These are phyloP conservation scores for Rachycentron canadum DNA, from an alignment of 2,797 vertebrate species.

Conservation along the genomic window DNA sequence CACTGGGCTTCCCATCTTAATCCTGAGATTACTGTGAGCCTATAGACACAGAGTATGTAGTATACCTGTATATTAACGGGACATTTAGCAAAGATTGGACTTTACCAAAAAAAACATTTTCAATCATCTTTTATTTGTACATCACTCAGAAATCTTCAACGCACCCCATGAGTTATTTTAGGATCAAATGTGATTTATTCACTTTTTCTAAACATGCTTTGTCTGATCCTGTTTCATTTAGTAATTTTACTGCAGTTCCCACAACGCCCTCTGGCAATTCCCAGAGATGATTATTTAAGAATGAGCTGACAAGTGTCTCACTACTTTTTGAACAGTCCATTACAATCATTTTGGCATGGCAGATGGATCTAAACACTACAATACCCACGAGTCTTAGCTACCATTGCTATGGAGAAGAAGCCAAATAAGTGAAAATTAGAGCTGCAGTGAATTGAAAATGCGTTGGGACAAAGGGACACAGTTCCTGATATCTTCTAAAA, in stretches of 20 bases:
- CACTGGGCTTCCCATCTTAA: conserved; percentile 1
- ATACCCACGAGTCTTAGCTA: background rate
- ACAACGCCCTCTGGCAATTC: background rate
- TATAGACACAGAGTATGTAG: background rate
- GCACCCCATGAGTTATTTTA: conserved; percentile 31
- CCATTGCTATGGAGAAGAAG: background rate
- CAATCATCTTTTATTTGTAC: conserved; percentile 2
- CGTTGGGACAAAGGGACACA: background rate
- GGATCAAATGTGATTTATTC: conserved; percentile 11
- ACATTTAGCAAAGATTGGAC: background rate
- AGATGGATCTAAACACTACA: background rate
- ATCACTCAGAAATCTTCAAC: background rate
- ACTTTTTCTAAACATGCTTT: conserved; percentile 1
- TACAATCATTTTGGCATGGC: background rate
- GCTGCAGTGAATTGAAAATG: background rate
- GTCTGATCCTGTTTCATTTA: conserved; percentile 6
- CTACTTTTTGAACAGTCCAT: background rate
- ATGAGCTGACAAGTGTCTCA: background rate
- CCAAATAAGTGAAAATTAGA: background rate
- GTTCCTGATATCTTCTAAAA: background rate
- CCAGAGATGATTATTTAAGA: background rate
- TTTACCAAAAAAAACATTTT: conserved; percentile 1
- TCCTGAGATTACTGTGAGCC: background rate
- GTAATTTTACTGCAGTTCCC: conserved; percentile 27
- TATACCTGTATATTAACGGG: background rate